Percentiles rank a stretch among this genome's conserved stretches.
These are phyloP conservation scores for Lycia hirtaria DNA, from an alignment of 2,888 invertebrate species.

Conservation along the genomic window DNA sequence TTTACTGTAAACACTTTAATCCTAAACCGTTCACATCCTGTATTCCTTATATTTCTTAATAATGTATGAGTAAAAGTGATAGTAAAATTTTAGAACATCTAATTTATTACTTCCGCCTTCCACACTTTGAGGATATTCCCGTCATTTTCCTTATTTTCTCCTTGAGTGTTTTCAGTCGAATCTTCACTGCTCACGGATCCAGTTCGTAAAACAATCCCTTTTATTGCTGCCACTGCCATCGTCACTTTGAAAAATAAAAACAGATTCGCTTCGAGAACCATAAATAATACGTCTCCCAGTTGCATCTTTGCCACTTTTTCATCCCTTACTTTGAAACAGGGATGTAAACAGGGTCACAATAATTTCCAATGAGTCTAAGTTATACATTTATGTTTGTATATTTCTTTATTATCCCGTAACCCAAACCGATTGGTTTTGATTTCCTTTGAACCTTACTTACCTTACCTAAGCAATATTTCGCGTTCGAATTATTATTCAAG, in stretches of 20 bases:
- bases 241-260: conserved; percentile 43
- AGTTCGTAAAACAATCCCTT: conserved; percentile 50
- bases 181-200: conserved; percentile 27
- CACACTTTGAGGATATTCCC: not conserved
- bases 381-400: too few relatives aligned
- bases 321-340: too few relatives aligned
- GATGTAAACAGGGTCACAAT: too few relatives aligned
- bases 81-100: not conserved
- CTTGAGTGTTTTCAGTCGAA: conserved; percentile 1
- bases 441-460: too few relatives aligned
- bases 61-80: not conserved
- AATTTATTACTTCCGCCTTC: not conserved
- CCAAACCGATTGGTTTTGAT: too few relatives aligned
- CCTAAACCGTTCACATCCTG: too few relatives aligned
- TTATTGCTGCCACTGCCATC: conserved; percentile 41
- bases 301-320: conserved; percentile 38
- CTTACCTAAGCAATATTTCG: too few relatives aligned
- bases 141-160: conserved; percentile 13
- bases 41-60: too few relatives aligned
- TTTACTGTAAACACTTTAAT: too few relatives aligned
- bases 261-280: conserved; percentile 37
- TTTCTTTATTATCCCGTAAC: too few relatives aligned
- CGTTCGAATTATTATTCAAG: too few relatives aligned
- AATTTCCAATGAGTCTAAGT: too few relatives aligned
- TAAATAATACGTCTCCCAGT: conserved; percentile 45